Conservation (phyloP, 2,888 invertebrate genomes). For the Calliphora vomitoria region DNA sequence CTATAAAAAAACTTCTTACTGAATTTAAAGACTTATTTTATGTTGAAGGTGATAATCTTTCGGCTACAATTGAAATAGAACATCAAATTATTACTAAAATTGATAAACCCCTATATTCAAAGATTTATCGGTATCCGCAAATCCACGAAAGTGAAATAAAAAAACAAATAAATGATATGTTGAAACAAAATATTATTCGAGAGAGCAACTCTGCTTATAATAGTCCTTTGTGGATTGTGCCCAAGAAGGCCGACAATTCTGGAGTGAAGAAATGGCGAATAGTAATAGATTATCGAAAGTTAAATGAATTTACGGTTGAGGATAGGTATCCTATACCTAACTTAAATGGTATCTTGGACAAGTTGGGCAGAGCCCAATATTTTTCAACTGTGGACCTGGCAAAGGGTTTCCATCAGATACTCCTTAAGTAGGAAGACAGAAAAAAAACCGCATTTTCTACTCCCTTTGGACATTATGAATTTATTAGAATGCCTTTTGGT, state of each 20-base stretch:
- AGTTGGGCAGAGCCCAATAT: background rate
- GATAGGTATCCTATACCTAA: background rate
- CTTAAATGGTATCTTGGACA: background rate
- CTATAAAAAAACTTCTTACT: too few relatives aligned
- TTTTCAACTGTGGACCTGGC: background rate
- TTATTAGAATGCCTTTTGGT: background rate
- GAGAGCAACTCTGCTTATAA: background rate
- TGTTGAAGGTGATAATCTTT: too few relatives aligned
- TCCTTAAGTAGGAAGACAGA: too few relatives aligned
- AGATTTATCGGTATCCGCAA: slow-evolving; percentile 14
- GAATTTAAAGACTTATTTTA: too few relatives aligned
- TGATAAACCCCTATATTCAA: slow-evolving; percentile 34
- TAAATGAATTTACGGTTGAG: background rate
- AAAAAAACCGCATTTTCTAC: background rate
- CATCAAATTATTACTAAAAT: slow-evolving; percentile 21
- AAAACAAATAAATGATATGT: background rate
- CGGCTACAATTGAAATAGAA: too few relatives aligned
- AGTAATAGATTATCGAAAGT: background rate
- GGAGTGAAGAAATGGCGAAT: slow-evolving; percentile 3
- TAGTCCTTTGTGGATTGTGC: too few relatives aligned
- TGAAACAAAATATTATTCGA: slow-evolving; percentile 5
- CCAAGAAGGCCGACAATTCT: background rate
- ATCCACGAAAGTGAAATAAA: slow-evolving; percentile 53
- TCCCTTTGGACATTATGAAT: slow-evolving; percentile 1
- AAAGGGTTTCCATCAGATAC: background rate